Evolutionary conservation across 2,888 invertebrate species (phyloP).

Genomic region (Nephrotoma flavescens): DNA sequence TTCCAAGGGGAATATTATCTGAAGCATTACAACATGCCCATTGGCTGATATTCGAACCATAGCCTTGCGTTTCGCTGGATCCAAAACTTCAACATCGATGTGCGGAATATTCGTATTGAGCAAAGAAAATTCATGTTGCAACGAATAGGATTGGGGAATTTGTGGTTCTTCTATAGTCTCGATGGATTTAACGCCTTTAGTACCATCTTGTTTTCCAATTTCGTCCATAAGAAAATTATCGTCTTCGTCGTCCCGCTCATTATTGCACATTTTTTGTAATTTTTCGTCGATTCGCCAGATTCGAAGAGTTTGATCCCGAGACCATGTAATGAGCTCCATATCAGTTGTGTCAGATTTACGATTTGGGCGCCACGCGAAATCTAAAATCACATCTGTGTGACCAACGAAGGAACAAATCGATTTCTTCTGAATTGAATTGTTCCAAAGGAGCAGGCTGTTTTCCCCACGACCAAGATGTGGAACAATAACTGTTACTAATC

Average conservation of each 20-base stretch:
- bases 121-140: conserved; percentile 62
- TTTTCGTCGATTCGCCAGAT: conserved; percentile 82
- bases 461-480: conserved; percentile 83
- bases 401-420: conserved; percentile 87
- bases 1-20: conserved; percentile 53
- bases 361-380: conserved; percentile 85
- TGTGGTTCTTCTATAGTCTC: not conserved
- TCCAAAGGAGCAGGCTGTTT: conserved; percentile 67
- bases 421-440: conserved; percentile 47
- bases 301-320: conserved; percentile 80
- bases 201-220: not conserved
- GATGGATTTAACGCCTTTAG: conserved; percentile 2
- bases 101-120: conserved; percentile 62
- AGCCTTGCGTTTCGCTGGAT: conserved; percentile 37
- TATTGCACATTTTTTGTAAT: conserved; percentile 50
- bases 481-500: conserved; percentile 79
- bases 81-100: conserved; percentile 42
- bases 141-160: conserved; percentile 26
- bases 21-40: conserved; percentile 35
- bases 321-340: conserved; percentile 82
- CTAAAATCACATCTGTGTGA: conserved; percentile 84
- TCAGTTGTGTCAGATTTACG: conserved; percentile 29
- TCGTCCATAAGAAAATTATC: not conserved
- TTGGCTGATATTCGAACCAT: conserved; percentile 28
- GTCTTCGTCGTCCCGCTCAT: not conserved